These are phyloP conservation scores for Drosophila villosipedis DNA, from an alignment of 2,888 invertebrate species.

Conservation along the genomic window DNA sequence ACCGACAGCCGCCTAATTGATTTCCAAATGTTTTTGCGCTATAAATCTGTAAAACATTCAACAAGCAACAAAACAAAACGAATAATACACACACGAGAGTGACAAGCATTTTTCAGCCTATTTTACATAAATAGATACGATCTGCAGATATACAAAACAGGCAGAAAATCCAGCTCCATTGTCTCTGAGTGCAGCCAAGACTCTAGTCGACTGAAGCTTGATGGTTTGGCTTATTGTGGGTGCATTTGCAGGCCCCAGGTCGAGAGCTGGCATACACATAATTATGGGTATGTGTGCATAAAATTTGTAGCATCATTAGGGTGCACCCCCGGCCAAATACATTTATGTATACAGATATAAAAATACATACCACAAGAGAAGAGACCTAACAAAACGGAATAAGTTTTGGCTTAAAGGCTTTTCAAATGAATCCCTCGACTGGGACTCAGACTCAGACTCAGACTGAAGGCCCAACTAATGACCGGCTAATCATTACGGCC, in stretches of 20 bases:
- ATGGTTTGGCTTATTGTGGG: constrained; percentile 46
- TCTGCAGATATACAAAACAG: constrained; percentile 59
- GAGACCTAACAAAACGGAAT: constrained; percentile 61
- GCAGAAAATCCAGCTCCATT: constrained; percentile 29
- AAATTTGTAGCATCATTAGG: constrained; percentile 78
- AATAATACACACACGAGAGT: constrained; percentile 48
- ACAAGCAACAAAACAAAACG: constrained; percentile 24
- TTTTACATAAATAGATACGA: constrained; percentile 75
- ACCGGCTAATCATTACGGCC: constrained; percentile 77
- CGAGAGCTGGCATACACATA: constrained; percentile 39
- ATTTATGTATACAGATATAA: constrained; percentile 17
- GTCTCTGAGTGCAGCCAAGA: constrained; percentile 20
- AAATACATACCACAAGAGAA: constrained; percentile 27
- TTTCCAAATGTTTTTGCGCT: constrained; percentile 73
- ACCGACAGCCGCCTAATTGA: constrained; percentile 67
- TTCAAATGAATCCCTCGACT: constrained; percentile 73
- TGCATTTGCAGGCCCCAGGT: constrained; percentile 46
- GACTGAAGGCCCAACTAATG: constrained; percentile 64
- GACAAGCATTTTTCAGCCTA: constrained; percentile 64
- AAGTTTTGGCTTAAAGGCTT: constrained; percentile 77
- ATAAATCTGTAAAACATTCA: constrained; percentile 64
- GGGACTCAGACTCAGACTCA: constrained; percentile 34
- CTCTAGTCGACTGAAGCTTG: constrained; percentile 3
- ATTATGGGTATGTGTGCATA: constrained; percentile 70
- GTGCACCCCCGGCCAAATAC: constrained; percentile 75